These are phyloP conservation scores for Stramonita haemastoma DNA, from an alignment of 2,888 invertebrate genomes.

Conservation along the genomic window DNA sequence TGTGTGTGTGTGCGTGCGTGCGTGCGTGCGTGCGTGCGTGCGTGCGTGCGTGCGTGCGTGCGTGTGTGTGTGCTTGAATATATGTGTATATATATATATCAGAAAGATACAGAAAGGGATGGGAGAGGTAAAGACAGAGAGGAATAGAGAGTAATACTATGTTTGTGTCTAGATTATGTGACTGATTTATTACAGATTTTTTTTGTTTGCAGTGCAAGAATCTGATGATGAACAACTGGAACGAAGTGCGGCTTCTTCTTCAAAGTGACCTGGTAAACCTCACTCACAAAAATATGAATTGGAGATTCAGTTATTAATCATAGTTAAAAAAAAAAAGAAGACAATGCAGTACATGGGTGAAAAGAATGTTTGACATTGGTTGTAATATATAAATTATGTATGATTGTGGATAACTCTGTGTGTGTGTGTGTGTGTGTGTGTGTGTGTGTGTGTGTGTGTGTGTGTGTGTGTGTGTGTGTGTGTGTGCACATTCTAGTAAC, in stretches of 20 bases:
- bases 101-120: too few relatives aligned
- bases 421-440: not conserved
- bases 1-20: not conserved
- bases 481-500: not conserved
- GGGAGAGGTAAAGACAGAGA: too few relatives aligned
- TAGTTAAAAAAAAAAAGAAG: not conserved
- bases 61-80: too few relatives aligned
- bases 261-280: constrained; percentile 56
- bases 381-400: not conserved
- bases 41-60: too few relatives aligned
- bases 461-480: not conserved
- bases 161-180: too few relatives aligned
- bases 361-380: too few relatives aligned
- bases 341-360: not conserved
- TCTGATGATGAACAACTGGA: constrained; percentile 48
- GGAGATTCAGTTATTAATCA: not conserved
- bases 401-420: not conserved
- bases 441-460: not conserved
- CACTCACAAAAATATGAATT: not conserved
- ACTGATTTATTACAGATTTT: not conserved
- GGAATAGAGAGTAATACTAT: too few relatives aligned
- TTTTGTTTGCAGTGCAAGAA: constrained; percentile 54
- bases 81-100: too few relatives aligned
- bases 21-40: not conserved
- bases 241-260: constrained; percentile 52